Base-by-base conservation (phyloP, 2,888 invertebrate species). In the Limulus polyphemus region DNA sequence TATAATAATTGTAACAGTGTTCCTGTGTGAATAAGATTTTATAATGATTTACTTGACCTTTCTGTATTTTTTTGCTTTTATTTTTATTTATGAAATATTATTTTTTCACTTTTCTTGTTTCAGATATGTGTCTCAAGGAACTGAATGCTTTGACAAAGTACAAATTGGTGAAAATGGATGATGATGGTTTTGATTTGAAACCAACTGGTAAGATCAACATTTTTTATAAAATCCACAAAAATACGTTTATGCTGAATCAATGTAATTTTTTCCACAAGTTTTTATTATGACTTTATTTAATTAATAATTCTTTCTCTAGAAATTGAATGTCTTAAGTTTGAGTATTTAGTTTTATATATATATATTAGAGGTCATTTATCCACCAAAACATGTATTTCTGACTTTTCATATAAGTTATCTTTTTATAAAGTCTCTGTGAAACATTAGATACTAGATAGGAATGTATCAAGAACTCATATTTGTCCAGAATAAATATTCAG, bases 91-190 rank as follows among this genome's bases (percentile, higher is more conserved):
- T 32, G 32, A 32, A 32, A 32, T 32, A 32, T 32, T 32, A 32
- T 32, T 32, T 32, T 32, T 3, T 32, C 32, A 32, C 3, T 1
- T 32, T 32, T 32, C 3, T 32, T 32, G 32, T 75, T 76, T 11
- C 75, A 87, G 87, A 87, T 69, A 77, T 88, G 72, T 87, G 86
- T 72, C 79, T 85, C 65, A 82, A 81, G 72, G 84, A 85, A 67
- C 80, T 88, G 75, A 85, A 87, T 72, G 81, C 82, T 47, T 75
- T 89, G 62, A 81, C 82, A n/a, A 78, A 78, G 55, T 77, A 81
- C 10, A 82, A 83, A 0, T 79, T 89, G 67, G 81, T 88, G 47
- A 79, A 78, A 0, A 82, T 84, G 79, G 74, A 76, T 62, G 80
- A 82, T 69, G 76, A 81, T 59, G 71, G 72, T 10, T 72, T 73